Base-by-base conservation (phyloP, 2,888 invertebrate species). In the Eilema griseolum region DNA sequence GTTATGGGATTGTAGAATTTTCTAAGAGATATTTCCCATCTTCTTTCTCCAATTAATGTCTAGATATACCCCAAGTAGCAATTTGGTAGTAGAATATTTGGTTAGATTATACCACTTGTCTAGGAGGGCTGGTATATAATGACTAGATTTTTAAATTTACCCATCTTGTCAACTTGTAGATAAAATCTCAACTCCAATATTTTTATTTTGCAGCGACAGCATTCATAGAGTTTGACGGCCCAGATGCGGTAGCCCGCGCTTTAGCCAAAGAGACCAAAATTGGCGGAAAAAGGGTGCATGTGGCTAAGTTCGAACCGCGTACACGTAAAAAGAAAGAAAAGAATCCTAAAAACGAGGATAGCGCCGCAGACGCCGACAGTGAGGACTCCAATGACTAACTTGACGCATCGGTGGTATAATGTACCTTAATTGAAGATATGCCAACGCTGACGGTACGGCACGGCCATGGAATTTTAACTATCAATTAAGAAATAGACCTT, bases 141-240 rank as follows among this genome's bases (percentile, higher is more conserved):
- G n/a, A n/a, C n/a, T n/a, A n/a, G 33, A 37, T 37, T 37, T 37
- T 37, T 37, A 12, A 37, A 37, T 37, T 37, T 37, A 37, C 33
- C 12, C 28, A 5, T 2, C 28, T 12, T 11, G 11, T 37, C 11
- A 37, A 12, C 33, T 37, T 2, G 33, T 37, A 46, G 0, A 52
- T 52, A 52, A 52, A 46, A 1, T 10, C 20, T 52, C 20, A 52
- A 52, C 20, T 52, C n/a, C 1, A n/a, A 24, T 24, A 24, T 33
- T 60, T 28, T 69, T 61, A 23, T 61, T 41, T 86, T 83, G 60
- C 89, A 94, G 94, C 86, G 0, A 91, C 93, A 11, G 89, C 88
- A 10, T 94, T 94, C 79, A 82, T 94, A 7, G 93, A 94, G 71
- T 91, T 94, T 64, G 92, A 93, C 59, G 89, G 92, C 0, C 92